phyloP scores from a whole-genome alignment of 2,888 invertebrate species.

The Chrysolina americana region DNA sequence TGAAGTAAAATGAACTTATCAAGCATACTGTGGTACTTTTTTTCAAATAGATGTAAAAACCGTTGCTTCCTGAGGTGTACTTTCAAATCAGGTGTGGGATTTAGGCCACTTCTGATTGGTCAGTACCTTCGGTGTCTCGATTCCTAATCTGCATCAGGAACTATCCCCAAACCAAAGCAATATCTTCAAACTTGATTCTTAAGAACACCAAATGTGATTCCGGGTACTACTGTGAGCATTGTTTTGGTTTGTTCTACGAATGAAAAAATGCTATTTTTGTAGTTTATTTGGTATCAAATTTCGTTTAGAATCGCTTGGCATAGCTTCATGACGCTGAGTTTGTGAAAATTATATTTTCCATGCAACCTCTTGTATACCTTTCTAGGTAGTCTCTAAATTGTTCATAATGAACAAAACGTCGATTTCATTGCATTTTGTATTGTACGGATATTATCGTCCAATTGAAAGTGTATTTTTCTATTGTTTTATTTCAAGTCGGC shows the following conservation, averaged over 20 bases:
- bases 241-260: neutral
- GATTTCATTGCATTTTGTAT: conserved; percentile 23
- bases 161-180: neutral
- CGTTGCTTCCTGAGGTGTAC: neutral
- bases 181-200: conserved; percentile 8
- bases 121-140: neutral
- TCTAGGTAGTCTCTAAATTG: conserved; percentile 6
- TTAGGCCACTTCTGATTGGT: neutral
- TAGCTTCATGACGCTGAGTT: neutral
- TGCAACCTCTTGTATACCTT: conserved; percentile 17
- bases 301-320: neutral
- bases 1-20: neutral
- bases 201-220: conserved; percentile 4
- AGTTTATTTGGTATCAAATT: neutral
- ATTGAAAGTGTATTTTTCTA: conserved; percentile 26
- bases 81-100: conserved; percentile 5
- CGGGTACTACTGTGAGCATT: neutral
- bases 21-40: neutral
- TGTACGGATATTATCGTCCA: conserved; percentile 19
- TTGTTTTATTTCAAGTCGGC: conserved; percentile 5
- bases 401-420: conserved; percentile 16
- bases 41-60: neutral
- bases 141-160: neutral
- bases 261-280: neutral
- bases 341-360: conserved; percentile 4